phyloP scores from a whole-genome alignment of 2,113 vertebrate genomes.

The Clarias macrocephalus region DNA sequence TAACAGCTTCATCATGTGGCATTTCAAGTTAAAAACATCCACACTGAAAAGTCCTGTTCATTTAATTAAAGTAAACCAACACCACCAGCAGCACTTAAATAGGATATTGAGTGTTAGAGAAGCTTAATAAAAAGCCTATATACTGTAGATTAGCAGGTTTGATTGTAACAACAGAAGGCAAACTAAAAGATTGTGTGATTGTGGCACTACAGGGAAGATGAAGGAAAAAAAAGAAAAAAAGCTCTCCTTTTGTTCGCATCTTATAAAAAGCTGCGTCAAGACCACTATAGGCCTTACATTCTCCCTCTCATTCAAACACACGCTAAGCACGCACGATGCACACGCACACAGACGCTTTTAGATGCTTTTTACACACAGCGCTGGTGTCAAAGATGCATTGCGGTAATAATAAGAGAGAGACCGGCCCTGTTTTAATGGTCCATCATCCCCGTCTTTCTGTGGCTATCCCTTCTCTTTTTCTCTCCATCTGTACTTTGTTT shows the following conservation, averaged over 20 bases:
- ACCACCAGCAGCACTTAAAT: background rate
- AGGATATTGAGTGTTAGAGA: background rate
- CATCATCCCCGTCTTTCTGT: background rate
- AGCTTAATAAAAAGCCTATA: constrained; percentile 7
- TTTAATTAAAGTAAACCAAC: background rate
- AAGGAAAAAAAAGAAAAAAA: background rate
- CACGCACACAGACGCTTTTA: background rate
- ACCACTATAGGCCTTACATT: constrained; percentile 19
- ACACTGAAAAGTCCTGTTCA: background rate
- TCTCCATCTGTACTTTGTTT: background rate
- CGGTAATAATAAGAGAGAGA: constrained; percentile 20
- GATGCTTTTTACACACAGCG: background rate
- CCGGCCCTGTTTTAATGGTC: constrained; percentile 20
- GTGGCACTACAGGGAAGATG: constrained; percentile 7
- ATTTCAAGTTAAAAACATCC: background rate
- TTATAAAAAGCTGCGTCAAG: constrained; percentile 35
- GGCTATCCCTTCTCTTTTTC: background rate
- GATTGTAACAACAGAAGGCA: constrained; percentile 12
- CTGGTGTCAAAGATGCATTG: constrained; percentile 11
- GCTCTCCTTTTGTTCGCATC: background rate
- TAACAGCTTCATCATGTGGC: background rate
- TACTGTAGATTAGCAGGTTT: constrained; percentile 1
- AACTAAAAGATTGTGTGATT: background rate
- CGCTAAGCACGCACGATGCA: constrained; percentile 9
- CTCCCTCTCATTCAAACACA: background rate